Base-by-base conservation (phyloP, 2,797 vertebrate species). In the Gambelia wislizenii region DNA sequence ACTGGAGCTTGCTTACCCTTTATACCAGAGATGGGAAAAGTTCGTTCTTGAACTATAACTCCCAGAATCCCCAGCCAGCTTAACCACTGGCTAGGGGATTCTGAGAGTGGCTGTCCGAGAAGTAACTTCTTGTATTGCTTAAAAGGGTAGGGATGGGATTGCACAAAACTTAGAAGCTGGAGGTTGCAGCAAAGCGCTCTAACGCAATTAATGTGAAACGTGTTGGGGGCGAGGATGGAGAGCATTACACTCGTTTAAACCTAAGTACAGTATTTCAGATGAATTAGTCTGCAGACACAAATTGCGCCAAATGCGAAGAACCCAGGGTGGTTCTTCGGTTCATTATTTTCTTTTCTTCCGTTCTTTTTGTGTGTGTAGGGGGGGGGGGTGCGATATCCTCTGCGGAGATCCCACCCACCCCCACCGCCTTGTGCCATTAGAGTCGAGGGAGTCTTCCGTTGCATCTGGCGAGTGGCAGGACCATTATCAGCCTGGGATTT, bases 401-500 rank as follows among this genome's bases (percentile, higher is more conserved):
- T 49, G 54, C 13, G 56, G 2, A 16, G 36, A 7, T 0, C 1
- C 6, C 36, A 54, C 69, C 14, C 39, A 0, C 39, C 42, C 33
- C 39, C 20, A 6, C 25, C 16, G 1, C 16, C 3, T 56, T 56
- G 2, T 4, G 16, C 4, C 54, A 18, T 56, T 56, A 56, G 54
- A 18, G n/a, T 79, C 1, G 39, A 33, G 36, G 20, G 79, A 47
- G 74, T 82, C 56, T 64, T 49, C 14, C 1, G 16, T 39, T 59
- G 42, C 22, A 16, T 77, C 87, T 89, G 84, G 0, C 92, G 52
- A 85, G 85, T 20, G 84, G 13, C 82, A 90, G 91, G 95, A 90
- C 95, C 93, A 88, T 89, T 91, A 93, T 94, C 95, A 2, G 87
- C 78, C 87, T 59, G 86, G 87, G 94, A 92, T 94, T 91, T 92